These are phyloP conservation scores for Pristionchus arcanus DNA, from an alignment of 2,888 invertebrate genomes.

Conservation along the genomic window DNA sequence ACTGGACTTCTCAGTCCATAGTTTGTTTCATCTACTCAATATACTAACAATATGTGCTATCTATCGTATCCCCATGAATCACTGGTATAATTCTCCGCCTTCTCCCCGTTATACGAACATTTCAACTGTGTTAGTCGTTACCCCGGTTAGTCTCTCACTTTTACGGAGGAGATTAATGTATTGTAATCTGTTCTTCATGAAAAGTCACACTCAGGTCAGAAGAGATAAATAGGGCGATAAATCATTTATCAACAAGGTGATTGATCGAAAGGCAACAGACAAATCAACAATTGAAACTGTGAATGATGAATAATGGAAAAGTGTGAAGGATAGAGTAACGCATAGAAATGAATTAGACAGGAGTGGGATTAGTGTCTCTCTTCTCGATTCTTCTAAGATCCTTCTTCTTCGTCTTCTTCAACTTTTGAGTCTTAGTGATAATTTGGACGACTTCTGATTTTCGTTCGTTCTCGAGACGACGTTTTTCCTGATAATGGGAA, in stretches of 20 bases:
- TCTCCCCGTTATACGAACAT: constrained; percentile 18
- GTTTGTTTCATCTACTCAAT: background rate
- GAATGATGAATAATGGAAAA: background rate
- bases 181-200: background rate
- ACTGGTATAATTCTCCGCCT: constrained; percentile 17
- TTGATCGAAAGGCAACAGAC: constrained; percentile 31
- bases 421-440: constrained; percentile 74
- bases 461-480: constrained; percentile 73
- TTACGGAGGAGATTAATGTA: background rate
- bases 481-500: constrained; percentile 63
- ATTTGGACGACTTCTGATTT: constrained; percentile 76
- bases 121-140: constrained; percentile 9
- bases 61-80: background rate
- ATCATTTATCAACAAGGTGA: constrained; percentile 36
- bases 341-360: background rate
- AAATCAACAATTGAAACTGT: constrained; percentile 28
- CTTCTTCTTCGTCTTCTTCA: constrained; percentile 75
- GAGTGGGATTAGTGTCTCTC: constrained; percentile 63
- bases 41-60: background rate
- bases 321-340: background rate
- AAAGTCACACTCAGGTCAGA: constrained; percentile 21
- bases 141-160: background rate
- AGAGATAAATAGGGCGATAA: constrained; percentile 30
- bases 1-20: background rate
- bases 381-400: constrained; percentile 74